Evolutionary conservation across 2,113 vertebrate species (phyloP).

Genomic region (Oophaga pumilio): DNA sequence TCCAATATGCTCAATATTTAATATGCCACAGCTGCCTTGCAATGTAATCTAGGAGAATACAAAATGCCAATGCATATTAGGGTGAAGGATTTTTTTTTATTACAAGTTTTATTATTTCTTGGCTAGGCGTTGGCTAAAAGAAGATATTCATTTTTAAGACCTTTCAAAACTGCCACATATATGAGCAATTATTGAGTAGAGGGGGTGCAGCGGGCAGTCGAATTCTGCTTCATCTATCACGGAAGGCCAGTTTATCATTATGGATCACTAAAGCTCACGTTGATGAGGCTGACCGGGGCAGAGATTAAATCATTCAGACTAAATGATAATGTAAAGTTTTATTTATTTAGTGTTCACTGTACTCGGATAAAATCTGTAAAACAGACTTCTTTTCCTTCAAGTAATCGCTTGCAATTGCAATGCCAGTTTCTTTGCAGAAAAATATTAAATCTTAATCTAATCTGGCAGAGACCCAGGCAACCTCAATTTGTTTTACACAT

Average conservation of each 20-base stretch:
- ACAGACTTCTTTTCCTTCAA: constrained; percentile 51
- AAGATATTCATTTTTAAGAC: constrained; percentile 47
- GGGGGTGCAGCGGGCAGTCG: neutral
- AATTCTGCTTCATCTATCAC: constrained; percentile 4
- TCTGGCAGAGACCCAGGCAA: constrained; percentile 52
- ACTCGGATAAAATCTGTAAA: constrained; percentile 46
- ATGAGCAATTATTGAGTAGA: constrained; percentile 35
- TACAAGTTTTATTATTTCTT: constrained; percentile 48
- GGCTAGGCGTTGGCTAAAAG: constrained; percentile 49
- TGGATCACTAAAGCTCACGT: constrained; percentile 33
- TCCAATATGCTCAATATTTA: constrained; percentile 61
- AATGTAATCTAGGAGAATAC: constrained; percentile 47
- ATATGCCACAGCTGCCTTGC: constrained; percentile 59
- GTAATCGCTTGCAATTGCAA: constrained; percentile 52
- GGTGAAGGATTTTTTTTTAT: constrained; percentile 56
- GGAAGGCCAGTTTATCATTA: constrained; percentile 35
- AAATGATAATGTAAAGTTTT: constrained; percentile 54
- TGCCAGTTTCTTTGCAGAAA: constrained; percentile 49
- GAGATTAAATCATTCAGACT: constrained; percentile 50
- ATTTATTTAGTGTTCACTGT: constrained; percentile 50
- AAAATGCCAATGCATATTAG: constrained; percentile 62
- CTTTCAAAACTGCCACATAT: constrained; percentile 13
- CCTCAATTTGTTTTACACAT: constrained; percentile 48
- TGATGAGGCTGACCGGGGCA: constrained; percentile 42
- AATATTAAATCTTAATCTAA: constrained; percentile 58